Evolutionary conservation across 2,888 invertebrate species (phyloP).

Genomic region (Athetis lepigone): DNA sequence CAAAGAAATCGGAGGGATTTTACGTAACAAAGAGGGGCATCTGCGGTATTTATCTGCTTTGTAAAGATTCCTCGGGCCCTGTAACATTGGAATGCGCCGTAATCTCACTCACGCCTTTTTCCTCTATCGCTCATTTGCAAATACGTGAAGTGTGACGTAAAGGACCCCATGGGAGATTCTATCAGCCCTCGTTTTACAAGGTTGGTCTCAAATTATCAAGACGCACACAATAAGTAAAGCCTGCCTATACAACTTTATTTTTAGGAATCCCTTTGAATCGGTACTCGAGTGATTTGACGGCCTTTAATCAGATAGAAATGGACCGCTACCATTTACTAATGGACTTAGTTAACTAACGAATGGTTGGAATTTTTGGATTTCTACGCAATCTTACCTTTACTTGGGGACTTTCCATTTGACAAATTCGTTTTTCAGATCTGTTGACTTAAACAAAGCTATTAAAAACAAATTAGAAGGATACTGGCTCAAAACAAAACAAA

Average conservation of each 20-base stretch:
- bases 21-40: constrained; percentile 73
- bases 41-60: constrained; percentile 75
- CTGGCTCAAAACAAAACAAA: neutral
- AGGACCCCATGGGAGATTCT: constrained; percentile 40
- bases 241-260: constrained; percentile 56
- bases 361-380: constrained; percentile 44
- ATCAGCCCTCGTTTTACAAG: constrained; percentile 43
- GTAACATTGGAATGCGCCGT: constrained; percentile 60
- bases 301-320: constrained; percentile 61
- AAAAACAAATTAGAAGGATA: neutral
- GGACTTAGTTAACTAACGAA: constrained; percentile 61
- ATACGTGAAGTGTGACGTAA: constrained; percentile 59
- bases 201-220: constrained; percentile 65
- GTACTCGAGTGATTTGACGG: constrained; percentile 52
- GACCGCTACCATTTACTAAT: constrained; percentile 62
- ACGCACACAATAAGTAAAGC: constrained; percentile 56
- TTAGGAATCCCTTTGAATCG: constrained; percentile 52
- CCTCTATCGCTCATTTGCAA: constrained; percentile 61
- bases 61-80: constrained; percentile 63
- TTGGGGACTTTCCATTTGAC: constrained; percentile 31
- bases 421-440: constrained; percentile 16
- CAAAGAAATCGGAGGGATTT: constrained; percentile 70
- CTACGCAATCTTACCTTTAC: constrained; percentile 27
- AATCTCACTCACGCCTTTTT: constrained; percentile 55
- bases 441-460: constrained; percentile 8